Evolutionary conservation across 2,797 vertebrate genomes (phyloP).

Genomic region (Telmatherina bonti): DNA sequence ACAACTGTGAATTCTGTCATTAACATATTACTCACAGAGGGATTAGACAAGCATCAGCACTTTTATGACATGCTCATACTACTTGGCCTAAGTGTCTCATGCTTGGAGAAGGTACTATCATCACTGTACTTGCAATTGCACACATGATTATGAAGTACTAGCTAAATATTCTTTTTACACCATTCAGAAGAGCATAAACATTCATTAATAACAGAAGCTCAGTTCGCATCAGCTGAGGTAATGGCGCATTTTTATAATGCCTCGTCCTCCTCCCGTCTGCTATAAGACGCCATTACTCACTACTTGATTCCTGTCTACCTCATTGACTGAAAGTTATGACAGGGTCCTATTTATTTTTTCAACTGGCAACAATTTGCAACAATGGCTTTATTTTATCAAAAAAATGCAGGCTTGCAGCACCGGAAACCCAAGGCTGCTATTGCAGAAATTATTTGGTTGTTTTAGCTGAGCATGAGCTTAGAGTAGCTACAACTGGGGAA

Average conservation of each 20-base stretch:
- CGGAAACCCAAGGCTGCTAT: slow-evolving; percentile 17
- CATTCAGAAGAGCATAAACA: slow-evolving; percentile 35
- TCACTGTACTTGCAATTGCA: slow-evolving; percentile 1
- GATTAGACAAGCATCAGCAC: neutral
- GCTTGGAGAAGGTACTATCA: slow-evolving; percentile 15
- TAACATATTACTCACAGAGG: slow-evolving; percentile 20
- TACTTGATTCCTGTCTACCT: slow-evolving; percentile 61
- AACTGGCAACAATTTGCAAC: slow-evolving; percentile 37
- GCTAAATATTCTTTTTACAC: slow-evolving; percentile 52
- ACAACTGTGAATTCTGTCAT: slow-evolving; percentile 23
- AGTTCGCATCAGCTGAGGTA: slow-evolving; percentile 37
- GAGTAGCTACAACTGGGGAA: neutral
- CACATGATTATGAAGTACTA: slow-evolving; percentile 28
- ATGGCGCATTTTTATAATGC: slow-evolving; percentile 40
- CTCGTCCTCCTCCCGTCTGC: slow-evolving; percentile 19
- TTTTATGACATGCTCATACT: neutral
- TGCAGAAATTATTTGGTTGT: slow-evolving; percentile 20
- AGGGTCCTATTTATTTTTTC: slow-evolving; percentile 20
- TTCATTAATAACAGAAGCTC: slow-evolving; percentile 47
- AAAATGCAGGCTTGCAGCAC: slow-evolving; percentile 11
- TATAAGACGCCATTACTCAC: slow-evolving; percentile 48
- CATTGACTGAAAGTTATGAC: slow-evolving; percentile 47
- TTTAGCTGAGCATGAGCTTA: neutral
- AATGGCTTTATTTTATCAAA: slow-evolving; percentile 40
- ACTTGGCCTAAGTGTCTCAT: slow-evolving; percentile 6